Percentiles rank a stretch among this genome's conserved stretches.
Evolutionary conservation across 2,113 vertebrate genomes (phyloP).

Genomic region (Megaceryle torquata): DNA sequence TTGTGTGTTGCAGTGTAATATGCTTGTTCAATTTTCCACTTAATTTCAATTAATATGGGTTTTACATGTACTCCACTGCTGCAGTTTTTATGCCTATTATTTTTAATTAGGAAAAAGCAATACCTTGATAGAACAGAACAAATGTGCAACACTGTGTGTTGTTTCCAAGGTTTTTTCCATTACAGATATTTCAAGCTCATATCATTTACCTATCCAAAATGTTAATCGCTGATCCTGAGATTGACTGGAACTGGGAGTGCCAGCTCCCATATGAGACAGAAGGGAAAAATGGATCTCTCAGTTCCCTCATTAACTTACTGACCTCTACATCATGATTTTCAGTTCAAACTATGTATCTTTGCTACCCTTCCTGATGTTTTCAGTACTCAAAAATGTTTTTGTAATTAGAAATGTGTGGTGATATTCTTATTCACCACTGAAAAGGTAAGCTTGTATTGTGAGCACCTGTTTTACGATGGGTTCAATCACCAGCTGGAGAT

Average conservation of each 20-base stretch:
- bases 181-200: neutral
- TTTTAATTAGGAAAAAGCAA: constrained; percentile 64
- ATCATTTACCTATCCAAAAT: neutral
- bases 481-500: neutral
- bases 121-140: constrained; percentile 10
- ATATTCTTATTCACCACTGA: neutral
- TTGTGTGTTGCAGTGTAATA: constrained; percentile 30
- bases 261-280: rapidly evolving
- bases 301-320: neutral
- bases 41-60: constrained; percentile 56
- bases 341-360: neutral
- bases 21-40: constrained; percentile 59
- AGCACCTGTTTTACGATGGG: neutral
- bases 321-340: neutral
- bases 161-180: neutral
- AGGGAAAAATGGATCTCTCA: neutral
- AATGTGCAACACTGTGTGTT: neutral
- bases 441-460: neutral
- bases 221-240: neutral
- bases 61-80: neutral
- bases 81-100: constrained; percentile 46
- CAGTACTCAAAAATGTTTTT: neutral
- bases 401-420: neutral
- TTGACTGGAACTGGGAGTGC: neutral
- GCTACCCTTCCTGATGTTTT: neutral